phyloP scores from a whole-genome alignment of 1,140 invertebrate species.

The Drosophila ficusphila region DNA sequence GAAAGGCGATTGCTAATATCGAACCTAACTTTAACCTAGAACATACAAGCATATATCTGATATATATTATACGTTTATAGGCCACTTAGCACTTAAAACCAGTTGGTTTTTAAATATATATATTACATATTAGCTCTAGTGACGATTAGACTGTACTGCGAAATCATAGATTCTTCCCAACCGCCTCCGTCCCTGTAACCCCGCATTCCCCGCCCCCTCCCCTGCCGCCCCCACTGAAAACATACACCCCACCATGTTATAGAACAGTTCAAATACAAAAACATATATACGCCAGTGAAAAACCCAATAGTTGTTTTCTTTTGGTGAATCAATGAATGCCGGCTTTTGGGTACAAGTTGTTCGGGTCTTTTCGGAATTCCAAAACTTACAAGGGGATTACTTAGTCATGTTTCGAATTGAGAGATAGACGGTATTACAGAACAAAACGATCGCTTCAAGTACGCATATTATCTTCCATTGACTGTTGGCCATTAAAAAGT shows the following conservation, averaged over 20 bases:
- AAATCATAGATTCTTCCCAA: conserved; percentile 68
- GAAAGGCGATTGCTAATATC: conserved; percentile 4
- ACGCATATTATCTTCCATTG: too few relatives aligned
- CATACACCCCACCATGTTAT: conserved; percentile 30
- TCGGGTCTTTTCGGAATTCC: not conserved
- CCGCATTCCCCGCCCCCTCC: not conserved
- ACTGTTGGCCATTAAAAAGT: too few relatives aligned
- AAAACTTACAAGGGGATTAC: not conserved
- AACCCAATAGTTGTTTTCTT: not conserved
- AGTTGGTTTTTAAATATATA: conserved; percentile 59
- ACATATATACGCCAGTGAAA: conserved; percentile 1
- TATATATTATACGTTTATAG: conserved; percentile 4
- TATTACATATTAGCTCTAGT: conserved; percentile 56
- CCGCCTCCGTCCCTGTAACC: not conserved
- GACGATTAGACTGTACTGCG: conserved; percentile 68
- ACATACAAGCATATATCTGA: conserved; percentile 26
- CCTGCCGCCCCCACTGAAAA: not conserved
- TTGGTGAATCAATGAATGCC: not conserved
- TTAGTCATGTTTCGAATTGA: not conserved
- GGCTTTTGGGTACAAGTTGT: too few relatives aligned
- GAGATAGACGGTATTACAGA: too few relatives aligned
- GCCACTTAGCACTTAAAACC: conserved; percentile 51
- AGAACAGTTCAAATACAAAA: conserved; percentile 37
- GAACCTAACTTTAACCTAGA: conserved; percentile 19
- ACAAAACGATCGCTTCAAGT: too few relatives aligned